phyloP scores from a whole-genome alignment of 2,113 vertebrate genomes.

The Paratilapia polleni region DNA sequence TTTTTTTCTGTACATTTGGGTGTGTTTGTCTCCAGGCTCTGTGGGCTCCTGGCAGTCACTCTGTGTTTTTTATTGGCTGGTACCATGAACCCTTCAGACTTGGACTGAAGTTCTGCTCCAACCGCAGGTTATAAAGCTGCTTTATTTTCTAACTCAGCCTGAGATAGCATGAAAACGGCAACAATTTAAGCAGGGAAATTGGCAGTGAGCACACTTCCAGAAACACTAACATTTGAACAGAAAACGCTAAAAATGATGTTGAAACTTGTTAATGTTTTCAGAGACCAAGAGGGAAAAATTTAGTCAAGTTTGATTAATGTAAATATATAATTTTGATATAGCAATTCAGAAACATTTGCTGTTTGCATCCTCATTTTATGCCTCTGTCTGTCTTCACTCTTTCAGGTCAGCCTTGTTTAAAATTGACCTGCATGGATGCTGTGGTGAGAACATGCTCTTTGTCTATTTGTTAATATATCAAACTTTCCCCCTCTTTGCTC shows the following conservation, averaged over 20 bases:
- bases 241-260: neutral
- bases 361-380: neutral
- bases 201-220: rapidly evolving
- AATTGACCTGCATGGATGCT: constrained; percentile 72
- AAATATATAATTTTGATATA: neutral
- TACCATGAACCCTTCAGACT: constrained; percentile 82
- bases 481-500: neutral
- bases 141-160: neutral
- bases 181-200: no score
- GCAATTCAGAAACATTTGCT: no score
- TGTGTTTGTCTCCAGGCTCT: constrained; percentile 65
- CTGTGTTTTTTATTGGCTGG: constrained; percentile 79
- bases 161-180: neutral
- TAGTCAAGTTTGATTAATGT: neutral
- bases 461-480: neutral
- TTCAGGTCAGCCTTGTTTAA: constrained; percentile 78
- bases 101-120: constrained; percentile 82
- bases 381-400: neutral
- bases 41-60: constrained; percentile 71
- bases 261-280: neutral
- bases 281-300: neutral
- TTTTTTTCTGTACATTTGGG: neutral
- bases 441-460: constrained; percentile 69
- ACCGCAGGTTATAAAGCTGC: constrained; percentile 73
- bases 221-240: neutral